These are phyloP conservation scores for Drosophila bocki DNA, from an alignment of 1,140 invertebrate genomes.

Conservation along the genomic window DNA sequence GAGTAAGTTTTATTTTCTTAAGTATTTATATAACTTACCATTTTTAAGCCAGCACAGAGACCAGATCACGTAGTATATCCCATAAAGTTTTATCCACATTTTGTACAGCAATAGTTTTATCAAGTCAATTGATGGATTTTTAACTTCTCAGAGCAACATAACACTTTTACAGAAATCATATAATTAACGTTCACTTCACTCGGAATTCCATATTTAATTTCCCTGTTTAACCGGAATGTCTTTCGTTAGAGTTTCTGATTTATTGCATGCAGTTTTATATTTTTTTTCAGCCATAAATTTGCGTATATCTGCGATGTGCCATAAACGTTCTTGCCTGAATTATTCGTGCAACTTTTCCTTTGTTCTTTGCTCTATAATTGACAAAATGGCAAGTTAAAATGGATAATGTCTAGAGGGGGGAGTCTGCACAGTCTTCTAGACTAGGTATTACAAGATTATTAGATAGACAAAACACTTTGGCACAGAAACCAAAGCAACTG, in stretches of 20 bases:
- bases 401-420: slow-evolving; percentile 40
- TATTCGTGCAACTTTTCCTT: slow-evolving; percentile 54
- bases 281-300: slow-evolving; percentile 27
- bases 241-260: slow-evolving; percentile 3
- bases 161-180: slow-evolving; percentile 9
- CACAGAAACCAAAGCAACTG: slow-evolving; percentile 83
- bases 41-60: slow-evolving; percentile 39
- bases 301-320: slow-evolving; percentile 63
- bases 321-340: slow-evolving; percentile 53
- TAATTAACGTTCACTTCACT: slow-evolving; percentile 24
- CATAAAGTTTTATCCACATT: slow-evolving; percentile 64
- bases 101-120: slow-evolving; percentile 21
- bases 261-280: not conserved
- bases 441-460: slow-evolving; percentile 75
- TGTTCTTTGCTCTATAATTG: slow-evolving; percentile 37
- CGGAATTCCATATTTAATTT: slow-evolving; percentile 13
- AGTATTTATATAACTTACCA: slow-evolving; percentile 41
- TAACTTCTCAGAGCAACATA: slow-evolving; percentile 49
- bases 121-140: slow-evolving; percentile 8
- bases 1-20: not conserved
- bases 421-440: slow-evolving; percentile 47
- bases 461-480: slow-evolving; percentile 78
- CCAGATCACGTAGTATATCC: slow-evolving; percentile 43
- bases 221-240: not conserved
- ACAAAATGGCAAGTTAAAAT: slow-evolving; percentile 51